Base-by-base conservation (phyloP, 1,140 invertebrate species). In the Chrysoperla carnea region DNA sequence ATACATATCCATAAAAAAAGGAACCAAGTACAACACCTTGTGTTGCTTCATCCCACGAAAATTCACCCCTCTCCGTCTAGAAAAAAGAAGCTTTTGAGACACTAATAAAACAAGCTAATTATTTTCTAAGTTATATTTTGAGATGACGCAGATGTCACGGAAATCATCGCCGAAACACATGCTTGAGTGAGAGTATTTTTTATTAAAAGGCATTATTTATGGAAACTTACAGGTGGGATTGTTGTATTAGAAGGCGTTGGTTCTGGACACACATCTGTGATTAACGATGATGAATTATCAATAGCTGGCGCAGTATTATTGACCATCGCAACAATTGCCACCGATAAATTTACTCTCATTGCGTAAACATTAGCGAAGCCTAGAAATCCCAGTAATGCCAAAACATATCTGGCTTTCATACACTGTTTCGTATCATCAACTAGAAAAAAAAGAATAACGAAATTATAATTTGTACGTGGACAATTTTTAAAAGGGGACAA, bases 261-360 rank as follows among this genome's bases (percentile, higher is more conserved):
- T n/a, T 66, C 52, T 6, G 65, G 66, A 52, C 79, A 82, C 0
- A 74, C 72, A 56, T 79, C 76, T 44, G 67, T 61, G 3, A 68
- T 67, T 33, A 61, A 57, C 27, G 62, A 62, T 39, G 69, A 66
- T 36, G 69, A 67, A 39, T 64, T 56, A 44, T 66, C 57, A 42
- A 69, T 64, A 12, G 73, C 61, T 36, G 76, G 69, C 2, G 68
- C 70, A 14, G 81, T 79, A 42, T 80, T 74, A 51, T 90, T 91
- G 2, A 84, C 76, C 90, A 95, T 95, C 6, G 88, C 86, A 8
- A 95, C 87, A 57, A 94, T 91, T 6, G 87, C 90, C 8, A 95
- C 83, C 4, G 87, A 92, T 17, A 95, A 64, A 62, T 94, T 93
- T 0, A 93, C 87, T 46, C 90, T 67, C 78, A 94, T 82, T 0